A percentile compares a stretch with the other conserved stretches of the same genome.
Evolutionary conservation across 2,113 vertebrate genomes (phyloP).

Genomic region (Oryzias javanicus): DNA sequence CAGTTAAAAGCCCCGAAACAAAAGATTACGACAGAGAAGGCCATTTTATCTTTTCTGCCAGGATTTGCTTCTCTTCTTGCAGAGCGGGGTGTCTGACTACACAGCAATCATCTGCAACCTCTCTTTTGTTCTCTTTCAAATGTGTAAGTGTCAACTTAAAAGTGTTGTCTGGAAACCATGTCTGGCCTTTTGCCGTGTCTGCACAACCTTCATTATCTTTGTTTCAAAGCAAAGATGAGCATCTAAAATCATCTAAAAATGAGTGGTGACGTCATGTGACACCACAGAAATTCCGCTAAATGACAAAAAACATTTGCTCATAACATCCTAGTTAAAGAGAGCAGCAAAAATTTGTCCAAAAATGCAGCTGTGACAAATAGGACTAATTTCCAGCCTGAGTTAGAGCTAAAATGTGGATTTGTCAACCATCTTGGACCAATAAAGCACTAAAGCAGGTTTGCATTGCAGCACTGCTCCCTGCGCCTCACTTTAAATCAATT

Average conservation of each 20-base stretch:
- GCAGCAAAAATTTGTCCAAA: too few relatives aligned
- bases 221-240: background rate
- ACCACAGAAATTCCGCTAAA: slow-evolving; percentile 9
- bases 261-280: slow-evolving; percentile 1
- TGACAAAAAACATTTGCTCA: too few relatives aligned
- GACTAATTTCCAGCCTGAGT: background rate
- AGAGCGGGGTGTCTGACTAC: slow-evolving; percentile 3
- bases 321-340: too few relatives aligned
- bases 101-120: slow-evolving; percentile 20
- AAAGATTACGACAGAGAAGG: background rate
- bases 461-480: slow-evolving; percentile 48
- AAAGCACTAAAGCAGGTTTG: slow-evolving; percentile 38
- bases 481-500: slow-evolving; percentile 57
- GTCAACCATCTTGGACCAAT: slow-evolving; percentile 11
- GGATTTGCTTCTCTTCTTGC: slow-evolving; percentile 10
- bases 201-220: background rate
- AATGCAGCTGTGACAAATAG: too few relatives aligned
- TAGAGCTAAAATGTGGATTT: slow-evolving; percentile 21
- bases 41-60: background rate
- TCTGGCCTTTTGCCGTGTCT: background rate
- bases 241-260: too few relatives aligned
- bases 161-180: background rate
- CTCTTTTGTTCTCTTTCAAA: slow-evolving; percentile 1
- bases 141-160: background rate
- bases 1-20: background rate